Conservation (phyloP, 1,140 invertebrate genomes). For the Euura saliciscinereae region DNA sequence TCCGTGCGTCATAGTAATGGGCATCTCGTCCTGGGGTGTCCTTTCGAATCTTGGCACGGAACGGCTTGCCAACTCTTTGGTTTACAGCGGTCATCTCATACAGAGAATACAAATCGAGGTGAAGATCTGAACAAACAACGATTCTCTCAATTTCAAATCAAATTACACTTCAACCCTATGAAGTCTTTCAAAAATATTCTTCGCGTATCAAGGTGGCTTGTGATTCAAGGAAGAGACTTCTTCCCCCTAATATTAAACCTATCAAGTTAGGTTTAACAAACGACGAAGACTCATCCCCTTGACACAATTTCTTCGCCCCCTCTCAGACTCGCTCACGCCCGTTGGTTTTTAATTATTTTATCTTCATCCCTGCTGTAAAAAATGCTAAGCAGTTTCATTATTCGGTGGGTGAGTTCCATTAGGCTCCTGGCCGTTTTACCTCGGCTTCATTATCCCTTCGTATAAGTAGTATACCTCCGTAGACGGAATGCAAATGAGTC, state of each 20-base stretch:
- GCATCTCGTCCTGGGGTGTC: not conserved
- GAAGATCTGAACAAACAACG: not conserved
- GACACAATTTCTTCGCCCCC: not conserved
- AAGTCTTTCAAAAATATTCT: too few relatives aligned
- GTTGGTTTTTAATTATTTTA: constrained; percentile 21
- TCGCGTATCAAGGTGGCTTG: too few relatives aligned
- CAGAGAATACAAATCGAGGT: not conserved
- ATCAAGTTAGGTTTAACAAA: not conserved
- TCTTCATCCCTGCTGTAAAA: constrained; percentile 36
- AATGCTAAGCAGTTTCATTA: constrained; percentile 60
- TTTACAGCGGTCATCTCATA: not conserved
- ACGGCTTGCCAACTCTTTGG: not conserved
- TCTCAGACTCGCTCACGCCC: not conserved
- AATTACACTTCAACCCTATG: too few relatives aligned
- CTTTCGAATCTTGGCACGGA: not conserved
- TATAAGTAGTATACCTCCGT: constrained; percentile 26
- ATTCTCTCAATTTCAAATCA: too few relatives aligned
- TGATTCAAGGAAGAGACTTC: not conserved
- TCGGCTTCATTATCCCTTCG: constrained; percentile 51
- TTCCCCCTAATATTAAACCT: not conserved
- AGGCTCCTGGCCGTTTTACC: constrained; percentile 55
- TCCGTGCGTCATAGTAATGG: not conserved
- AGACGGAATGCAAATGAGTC: constrained; percentile 56
- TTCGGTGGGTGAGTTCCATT: constrained; percentile 56
- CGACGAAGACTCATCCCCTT: not conserved